Evolutionary conservation across 2,888 invertebrate genomes (phyloP), one percentile per base, ranked within the genome.

Genomic region (Imbricaverruca yamaguchii): DNA sequence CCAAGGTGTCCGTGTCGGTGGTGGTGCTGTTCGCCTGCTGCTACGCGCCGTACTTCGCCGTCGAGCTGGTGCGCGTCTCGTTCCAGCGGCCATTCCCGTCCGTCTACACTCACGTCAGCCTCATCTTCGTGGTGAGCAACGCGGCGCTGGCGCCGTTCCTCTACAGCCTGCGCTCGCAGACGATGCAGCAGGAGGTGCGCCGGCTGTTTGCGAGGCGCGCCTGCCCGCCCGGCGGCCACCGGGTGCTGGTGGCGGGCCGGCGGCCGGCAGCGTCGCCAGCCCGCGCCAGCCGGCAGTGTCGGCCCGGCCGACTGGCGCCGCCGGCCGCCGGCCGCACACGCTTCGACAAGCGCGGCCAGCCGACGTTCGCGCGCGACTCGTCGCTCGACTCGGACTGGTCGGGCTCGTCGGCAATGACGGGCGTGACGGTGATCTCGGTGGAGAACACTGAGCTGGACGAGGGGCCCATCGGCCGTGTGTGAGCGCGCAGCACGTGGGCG

Each of bases 1-100:
- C 95, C 12, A 92, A 94, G 84, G 94, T 96, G 81, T 94, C 94
- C 86, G 92, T 92, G 80, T 87, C 93, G 83, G 93, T 94, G 83
- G 91, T 93, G 86, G 90, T 93, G 67, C 92, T 93, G 87, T 91
- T 90, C 81, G 86, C 89, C 15, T 87, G 90, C 65, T 90, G 90
- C 85, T 91, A 90, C 90, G 86, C 89, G 25, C 90, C 90, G 0
- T 90, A 89, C 85, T 87, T 74, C 53, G 74, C 74, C 8, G 23
- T 74, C 53, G 74, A 74, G 74, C 74, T 74, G 74, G 74, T 74
- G 74, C 74, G 74, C 53, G 74, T 74, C 18, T 74, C 53, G 6
- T n/a, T 18, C 21, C 63, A 81, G 81, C 80, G 80, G 80, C 77
- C 81, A 80, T 55, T 82, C n/a, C 83, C 83, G 15, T 56, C 39